Percentiles rank a stretch among this genome's conserved stretches.
Conservation (phyloP, 2,797 vertebrate species). For the Platalea minor region DNA sequence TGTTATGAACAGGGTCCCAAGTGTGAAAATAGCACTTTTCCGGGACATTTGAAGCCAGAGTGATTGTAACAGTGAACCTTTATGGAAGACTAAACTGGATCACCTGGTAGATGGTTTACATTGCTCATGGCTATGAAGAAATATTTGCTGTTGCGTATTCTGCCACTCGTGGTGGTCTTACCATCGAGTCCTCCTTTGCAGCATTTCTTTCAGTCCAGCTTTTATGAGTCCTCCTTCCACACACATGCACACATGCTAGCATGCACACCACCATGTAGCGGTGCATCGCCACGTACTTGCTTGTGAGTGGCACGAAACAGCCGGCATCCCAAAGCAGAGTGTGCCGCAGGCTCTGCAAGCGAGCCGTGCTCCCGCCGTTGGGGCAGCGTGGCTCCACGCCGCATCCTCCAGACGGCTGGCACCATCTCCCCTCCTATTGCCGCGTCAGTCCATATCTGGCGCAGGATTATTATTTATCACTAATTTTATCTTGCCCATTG, state of each 20-base stretch:
- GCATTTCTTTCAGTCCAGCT: not conserved
- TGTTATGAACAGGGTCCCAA: fast-evolving
- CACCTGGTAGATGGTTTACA: not conserved
- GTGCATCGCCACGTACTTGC: fast-evolving
- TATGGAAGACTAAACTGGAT: fast-evolving
- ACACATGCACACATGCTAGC: fast-evolving
- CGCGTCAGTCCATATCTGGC: fast-evolving
- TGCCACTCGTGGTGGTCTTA: fast-evolving
- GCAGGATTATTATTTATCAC: fast-evolving
- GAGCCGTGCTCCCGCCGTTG: not conserved
- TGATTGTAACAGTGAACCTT: fast-evolving
- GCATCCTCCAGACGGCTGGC: fast-evolving
- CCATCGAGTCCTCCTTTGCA: not conserved
- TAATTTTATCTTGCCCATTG: fast-evolving
- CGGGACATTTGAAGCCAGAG: fast-evolving
- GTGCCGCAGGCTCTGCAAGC: fast-evolving
- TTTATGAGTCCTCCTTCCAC: fast-evolving
- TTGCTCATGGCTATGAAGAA: not conserved
- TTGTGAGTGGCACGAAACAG: fast-evolving
- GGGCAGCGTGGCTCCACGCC: not conserved
- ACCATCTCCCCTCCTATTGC: fast-evolving
- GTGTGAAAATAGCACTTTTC: not conserved
- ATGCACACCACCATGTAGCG: fast-evolving
- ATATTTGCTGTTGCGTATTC: fast-evolving
- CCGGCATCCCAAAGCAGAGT: fast-evolving